These are phyloP conservation scores for Rhinella marina DNA, from an alignment of 2,797 vertebrate species.

Conservation along the genomic window DNA sequence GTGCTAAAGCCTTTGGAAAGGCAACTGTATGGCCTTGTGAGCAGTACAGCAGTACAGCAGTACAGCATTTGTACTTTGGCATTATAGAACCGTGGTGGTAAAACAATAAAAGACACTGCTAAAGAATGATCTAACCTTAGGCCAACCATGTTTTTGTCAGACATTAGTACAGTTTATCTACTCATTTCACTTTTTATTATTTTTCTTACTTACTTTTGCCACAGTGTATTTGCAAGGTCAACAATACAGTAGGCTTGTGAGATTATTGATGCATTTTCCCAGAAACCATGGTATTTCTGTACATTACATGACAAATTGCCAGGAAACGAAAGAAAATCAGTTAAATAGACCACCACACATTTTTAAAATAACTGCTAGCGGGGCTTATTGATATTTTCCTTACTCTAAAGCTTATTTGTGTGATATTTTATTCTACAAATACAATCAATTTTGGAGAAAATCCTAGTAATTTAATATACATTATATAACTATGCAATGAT, in stretches of 20 bases:
- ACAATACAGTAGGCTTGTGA: not conserved
- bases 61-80: no score
- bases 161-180: not conserved
- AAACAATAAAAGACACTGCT: not conserved
- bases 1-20: no score
- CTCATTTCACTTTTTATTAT: not conserved
- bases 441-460: not conserved
- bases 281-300: not conserved
- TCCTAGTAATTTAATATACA: not conserved
- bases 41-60: no score
- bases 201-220: not conserved
- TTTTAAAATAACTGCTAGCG: not conserved
- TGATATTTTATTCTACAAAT: not conserved
- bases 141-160: no score
- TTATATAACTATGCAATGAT: not conserved
- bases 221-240: not conserved
- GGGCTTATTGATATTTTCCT: conserved; percentile 8
- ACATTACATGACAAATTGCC: not conserved
- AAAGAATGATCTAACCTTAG: not conserved
- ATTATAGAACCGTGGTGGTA: no score
- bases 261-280: conserved; percentile 16
- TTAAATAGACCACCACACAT: not conserved
- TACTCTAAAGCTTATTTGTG: not conserved
- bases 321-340: not conserved
- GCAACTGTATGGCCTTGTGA: no score